A percentile compares a stretch with the other conserved stretches of the same genome.
phyloP scores from a whole-genome alignment of 2,888 invertebrate species.

The Diogma glabrata region DNA sequence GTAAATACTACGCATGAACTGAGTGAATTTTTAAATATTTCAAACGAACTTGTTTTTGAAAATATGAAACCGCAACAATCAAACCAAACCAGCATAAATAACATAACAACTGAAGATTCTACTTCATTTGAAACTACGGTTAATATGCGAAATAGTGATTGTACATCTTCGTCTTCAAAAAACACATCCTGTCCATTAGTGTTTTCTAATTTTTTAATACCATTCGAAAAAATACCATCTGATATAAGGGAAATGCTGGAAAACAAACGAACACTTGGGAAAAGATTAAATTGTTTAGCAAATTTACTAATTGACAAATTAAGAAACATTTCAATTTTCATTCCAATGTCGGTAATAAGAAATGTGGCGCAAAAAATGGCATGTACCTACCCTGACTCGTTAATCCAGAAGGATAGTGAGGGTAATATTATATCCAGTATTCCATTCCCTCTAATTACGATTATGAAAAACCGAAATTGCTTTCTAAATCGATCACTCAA shows the following conservation, averaged over 20 bases:
- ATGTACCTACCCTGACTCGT: constrained; percentile 16
- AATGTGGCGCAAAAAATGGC: constrained; percentile 13
- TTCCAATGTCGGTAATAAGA: constrained; percentile 15
- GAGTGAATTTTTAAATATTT: no score
- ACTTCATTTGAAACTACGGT: no score
- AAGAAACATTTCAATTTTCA: constrained; percentile 12
- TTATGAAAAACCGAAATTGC: background rate
- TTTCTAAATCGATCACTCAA: background rate
- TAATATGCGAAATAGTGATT: no score
- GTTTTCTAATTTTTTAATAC: constrained; percentile 15
- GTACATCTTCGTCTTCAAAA: no score
- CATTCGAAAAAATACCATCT: constrained; percentile 16
- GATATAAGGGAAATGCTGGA: constrained; percentile 12
- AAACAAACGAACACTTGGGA: constrained; percentile 11
- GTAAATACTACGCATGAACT: no score
- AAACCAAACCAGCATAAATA: no score
- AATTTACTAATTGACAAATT: constrained; percentile 17
- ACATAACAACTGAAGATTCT: no score
- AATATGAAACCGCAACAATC: no score
- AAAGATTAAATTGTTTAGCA: constrained; percentile 16
- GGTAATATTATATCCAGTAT: constrained; percentile 10
- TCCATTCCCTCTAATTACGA: background rate
- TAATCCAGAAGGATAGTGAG: constrained; percentile 14
- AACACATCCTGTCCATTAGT: no score
- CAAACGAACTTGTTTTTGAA: no score